Evolutionary conservation across 2,888 invertebrate species (phyloP).

Genomic region (Disparrhopalites patrizii): DNA sequence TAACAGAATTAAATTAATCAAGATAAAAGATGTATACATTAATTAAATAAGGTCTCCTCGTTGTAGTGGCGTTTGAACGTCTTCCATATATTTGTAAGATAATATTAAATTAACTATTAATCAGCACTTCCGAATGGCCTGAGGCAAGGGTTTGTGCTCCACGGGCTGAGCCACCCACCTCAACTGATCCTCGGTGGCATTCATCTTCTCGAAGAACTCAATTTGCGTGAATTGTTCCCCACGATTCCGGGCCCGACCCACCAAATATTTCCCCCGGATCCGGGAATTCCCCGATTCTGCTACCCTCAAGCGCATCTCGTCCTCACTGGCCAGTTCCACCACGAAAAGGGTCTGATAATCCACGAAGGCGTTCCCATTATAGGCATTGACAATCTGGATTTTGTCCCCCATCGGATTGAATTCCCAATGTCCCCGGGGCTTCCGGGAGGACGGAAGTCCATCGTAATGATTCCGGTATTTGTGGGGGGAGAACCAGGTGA

Average conservation of each 20-base stretch:
- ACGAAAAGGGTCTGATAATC: conserved; percentile 1
- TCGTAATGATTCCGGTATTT: conserved; percentile 17
- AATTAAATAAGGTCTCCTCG: too few species aligned
- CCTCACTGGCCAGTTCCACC: conserved; percentile 14
- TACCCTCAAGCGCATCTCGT: conserved; percentile 12
- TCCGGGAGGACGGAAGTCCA: not conserved
- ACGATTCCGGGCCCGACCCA: conserved; percentile 5
- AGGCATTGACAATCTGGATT: conserved; percentile 10
- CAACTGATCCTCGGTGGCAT: not conserved
- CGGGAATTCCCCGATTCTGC: not conserved
- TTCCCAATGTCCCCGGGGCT: conserved; percentile 17
- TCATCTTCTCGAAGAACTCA: not conserved
- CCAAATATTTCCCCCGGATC: conserved; percentile 15
- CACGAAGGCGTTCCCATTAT: not conserved
- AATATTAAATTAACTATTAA: not conserved
- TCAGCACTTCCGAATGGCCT: not conserved
- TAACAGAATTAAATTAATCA: not conserved
- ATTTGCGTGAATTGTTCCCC: conserved; percentile 16
- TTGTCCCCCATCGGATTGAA: conserved; percentile 4
- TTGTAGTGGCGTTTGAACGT: too few species aligned
- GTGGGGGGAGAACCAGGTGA: conserved; percentile 24
- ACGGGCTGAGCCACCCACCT: not conserved
- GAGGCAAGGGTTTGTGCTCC: not conserved
- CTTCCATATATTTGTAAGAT: too few species aligned
- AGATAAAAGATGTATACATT: not conserved